Base-by-base conservation (phyloP, 2,797 vertebrate genomes). In the Oceanodroma leucorhoa region DNA sequence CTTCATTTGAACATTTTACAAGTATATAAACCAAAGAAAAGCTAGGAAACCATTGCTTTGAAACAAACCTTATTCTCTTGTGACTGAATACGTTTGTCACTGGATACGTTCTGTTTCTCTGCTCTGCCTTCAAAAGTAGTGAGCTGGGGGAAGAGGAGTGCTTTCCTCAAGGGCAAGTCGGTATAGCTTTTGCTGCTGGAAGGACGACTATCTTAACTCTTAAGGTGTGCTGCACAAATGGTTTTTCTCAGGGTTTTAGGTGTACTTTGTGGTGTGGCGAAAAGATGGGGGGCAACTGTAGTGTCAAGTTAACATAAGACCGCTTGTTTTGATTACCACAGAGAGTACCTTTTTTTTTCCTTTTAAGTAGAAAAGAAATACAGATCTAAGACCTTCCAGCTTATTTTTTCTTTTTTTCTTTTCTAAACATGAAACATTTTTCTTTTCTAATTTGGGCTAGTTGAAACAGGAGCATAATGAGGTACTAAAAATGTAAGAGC, bases 381-480 rank as follows among this genome's bases (percentile, higher is more conserved):
- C 1, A 3, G n/a, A 72, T 60, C 51, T 81, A 46, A 94, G 67
- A 40, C 40, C 30, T 89, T 84, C 32, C 36, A n/a, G 32, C 22
- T 87, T 45, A 4, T 48, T 85, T 89, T 90, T 90, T 40, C 17
- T 23, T n/a, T 22, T 50, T 48, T 61, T 38, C 10, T 48, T 57
- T 67, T 45, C 75, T 57, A 71, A 81, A 57, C 62, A 16, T 66
- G 84, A 85, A n/a, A n/a, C n/a, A n/a, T n/a, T n/a, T n/a, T n/a
- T n/a, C n/a, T n/a, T n/a, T n/a, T n/a, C 86, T 88, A 57, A 79
- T 95, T 91, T 66, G 55, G 70, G 60, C 91, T 88, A 61, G 91
- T 91, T 90, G 62, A 61, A 89, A 71, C 86, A 87, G 38, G 94
- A 95, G 10, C 27, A 24, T 84, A 89, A 94, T 87, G 95, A 93